Base-by-base conservation (phyloP, 1,140 invertebrate species). In the Ooceraea biroi region DNA sequence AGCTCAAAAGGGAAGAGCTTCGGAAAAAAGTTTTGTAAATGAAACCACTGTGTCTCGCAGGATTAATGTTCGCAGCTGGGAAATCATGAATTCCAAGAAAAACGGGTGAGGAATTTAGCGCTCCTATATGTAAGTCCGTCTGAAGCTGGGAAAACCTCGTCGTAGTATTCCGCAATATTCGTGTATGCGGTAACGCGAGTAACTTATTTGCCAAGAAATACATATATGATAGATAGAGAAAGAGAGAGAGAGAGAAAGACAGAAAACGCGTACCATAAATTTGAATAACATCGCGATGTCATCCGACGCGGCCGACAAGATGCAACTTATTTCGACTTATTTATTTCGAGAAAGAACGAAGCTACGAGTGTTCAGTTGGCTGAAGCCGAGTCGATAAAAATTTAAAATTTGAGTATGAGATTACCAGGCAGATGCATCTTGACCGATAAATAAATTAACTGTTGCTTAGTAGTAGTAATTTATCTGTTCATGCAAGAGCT, bases 221-320 rank as follows among this genome's bases (percentile, higher is more conserved):
- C 36, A 7, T 7, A 7, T 36, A 36, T 36, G 36, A 36, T 36
- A 36, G 36, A 36, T 36, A 36, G 36, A 36, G 36, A 36, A 7
- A 36, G 36, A 36, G 36, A 7, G 36, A 2, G 36, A 7, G 36
- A 7, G 36, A 7, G 36, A 36, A 36, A 36, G 36, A 36, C 2
- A 36, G 36, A 65, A 50, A 63, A 36, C n/a, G 46, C 44, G 17
- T 44, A 65, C 14, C 73, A 65, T 65, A 77, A 2, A 76, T 76
- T 50, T 76, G 63, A 76, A 76, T 76, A 76, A 76, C 73, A 50
- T 77, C 52, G 19, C 52, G 52, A 19, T 55, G 19, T 55, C 41
- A 27, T 73, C 72, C 44, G 41, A 25, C 41, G 41, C 17, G 30
- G 22, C 30, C 73, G 44, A 63, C 73, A 36, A 65, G 65, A n/a